Conservation (phyloP, 2,113 vertebrate species). For the Trogon melanurus region DNA sequence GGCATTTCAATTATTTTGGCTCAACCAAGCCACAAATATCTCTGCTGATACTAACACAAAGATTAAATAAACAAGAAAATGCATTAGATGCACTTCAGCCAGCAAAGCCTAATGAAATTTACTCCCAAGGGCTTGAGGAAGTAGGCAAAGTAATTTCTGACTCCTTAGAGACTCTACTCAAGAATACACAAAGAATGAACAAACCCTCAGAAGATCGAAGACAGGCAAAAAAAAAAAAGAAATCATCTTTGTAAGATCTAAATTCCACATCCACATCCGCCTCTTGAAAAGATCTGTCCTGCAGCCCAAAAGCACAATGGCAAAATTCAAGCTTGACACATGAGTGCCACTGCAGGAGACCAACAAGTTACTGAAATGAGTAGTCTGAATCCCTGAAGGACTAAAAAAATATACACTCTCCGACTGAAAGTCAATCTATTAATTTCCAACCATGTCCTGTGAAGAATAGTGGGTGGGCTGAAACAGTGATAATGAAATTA, state of each 20-base stretch:
- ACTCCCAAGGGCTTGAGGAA: not conserved
- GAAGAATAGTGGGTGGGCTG: not conserved
- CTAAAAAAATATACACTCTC: not conserved
- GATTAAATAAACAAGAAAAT: slow-evolving; percentile 6
- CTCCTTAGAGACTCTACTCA: not conserved
- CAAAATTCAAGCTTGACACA: not conserved
- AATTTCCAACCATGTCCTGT: not conserved
- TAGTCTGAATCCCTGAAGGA: not conserved
- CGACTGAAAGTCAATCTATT: not conserved
- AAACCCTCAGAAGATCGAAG: not conserved
- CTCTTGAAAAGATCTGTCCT: not conserved
- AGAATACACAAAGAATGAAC: not conserved
- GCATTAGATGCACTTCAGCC: not conserved
- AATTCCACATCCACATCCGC: not conserved
- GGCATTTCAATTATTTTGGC: not conserved
- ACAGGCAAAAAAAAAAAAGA: not conserved
- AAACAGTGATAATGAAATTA: not conserved
- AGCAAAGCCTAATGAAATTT: not conserved
- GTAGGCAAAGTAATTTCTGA: not conserved
- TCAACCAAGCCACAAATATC: not conserved
- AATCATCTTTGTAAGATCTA: not conserved
- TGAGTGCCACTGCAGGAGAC: not conserved
- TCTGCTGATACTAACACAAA: not conserved
- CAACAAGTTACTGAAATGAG: not conserved
- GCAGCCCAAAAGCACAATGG: not conserved